Conservation (phyloP, 2,113 vertebrate genomes). For the Alligator sinensis region DNA sequence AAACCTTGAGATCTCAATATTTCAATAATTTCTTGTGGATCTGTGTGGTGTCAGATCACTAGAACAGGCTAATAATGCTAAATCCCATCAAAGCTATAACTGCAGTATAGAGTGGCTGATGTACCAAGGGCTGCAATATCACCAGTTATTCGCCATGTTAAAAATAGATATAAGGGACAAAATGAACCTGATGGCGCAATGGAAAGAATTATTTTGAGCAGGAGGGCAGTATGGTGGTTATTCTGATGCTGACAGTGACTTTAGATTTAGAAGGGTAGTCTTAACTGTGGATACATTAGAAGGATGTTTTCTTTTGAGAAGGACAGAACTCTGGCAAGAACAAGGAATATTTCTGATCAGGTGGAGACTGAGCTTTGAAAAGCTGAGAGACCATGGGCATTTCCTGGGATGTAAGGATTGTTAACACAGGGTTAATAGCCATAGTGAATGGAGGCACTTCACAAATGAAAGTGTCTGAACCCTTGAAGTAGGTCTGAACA, state of each 20-base stretch:
- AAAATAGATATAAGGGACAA: background rate
- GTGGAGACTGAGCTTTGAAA: background rate
- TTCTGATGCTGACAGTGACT: background rate
- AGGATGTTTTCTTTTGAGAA: background rate
- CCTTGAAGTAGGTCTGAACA: fast-evolving
- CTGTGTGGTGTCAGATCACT: too few relatives aligned
- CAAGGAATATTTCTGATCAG: fast-evolving
- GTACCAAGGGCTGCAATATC: background rate
- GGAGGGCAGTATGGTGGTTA: background rate
- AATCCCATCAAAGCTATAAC: background rate
- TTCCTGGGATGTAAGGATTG: too few relatives aligned
- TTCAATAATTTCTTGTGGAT: too few relatives aligned
- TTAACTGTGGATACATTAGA: background rate
- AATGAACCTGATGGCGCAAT: background rate
- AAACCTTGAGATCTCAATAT: too few relatives aligned
- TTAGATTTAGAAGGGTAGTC: background rate
- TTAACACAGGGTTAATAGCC: background rate
- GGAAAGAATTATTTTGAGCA: background rate
- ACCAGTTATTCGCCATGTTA: background rate
- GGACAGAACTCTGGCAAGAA: fast-evolving
- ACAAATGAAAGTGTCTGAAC: background rate
- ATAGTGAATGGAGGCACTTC: fast-evolving
- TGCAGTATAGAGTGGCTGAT: background rate
- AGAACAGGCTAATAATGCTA: background rate
- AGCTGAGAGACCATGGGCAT: background rate